Conservation (phyloP, 92 coral and sea anemone species). For the Epizoanthus stellaris region DNA sequence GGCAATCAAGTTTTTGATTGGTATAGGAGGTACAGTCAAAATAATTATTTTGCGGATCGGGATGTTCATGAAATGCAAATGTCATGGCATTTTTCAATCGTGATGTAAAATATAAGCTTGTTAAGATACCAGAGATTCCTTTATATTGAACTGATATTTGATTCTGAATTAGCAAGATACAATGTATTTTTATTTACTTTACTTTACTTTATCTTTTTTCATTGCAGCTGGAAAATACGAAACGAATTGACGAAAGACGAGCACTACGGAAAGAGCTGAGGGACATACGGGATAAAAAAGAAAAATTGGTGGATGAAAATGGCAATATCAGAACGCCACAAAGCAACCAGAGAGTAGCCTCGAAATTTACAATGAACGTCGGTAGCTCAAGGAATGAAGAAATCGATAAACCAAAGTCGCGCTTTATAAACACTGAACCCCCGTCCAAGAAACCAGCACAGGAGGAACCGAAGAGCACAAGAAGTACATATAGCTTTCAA, state of each 20-base stretch:
- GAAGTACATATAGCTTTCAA: constrained; percentile 80
- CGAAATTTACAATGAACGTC: constrained; percentile 62
- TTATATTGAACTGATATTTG: too few relatives aligned
- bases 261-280: constrained; percentile 88
- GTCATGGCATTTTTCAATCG: too few relatives aligned
- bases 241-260: constrained; percentile 89
- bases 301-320: constrained; percentile 77
- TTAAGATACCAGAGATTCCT: too few relatives aligned
- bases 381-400: constrained; percentile 46
- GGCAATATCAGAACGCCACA: constrained; percentile 60
- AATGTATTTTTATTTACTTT: background rate
- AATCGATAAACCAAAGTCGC: constrained; percentile 45
- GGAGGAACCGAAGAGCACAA: constrained; percentile 51
- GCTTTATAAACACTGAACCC: constrained; percentile 39
- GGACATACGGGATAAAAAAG: constrained; percentile 78
- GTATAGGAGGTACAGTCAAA: too few relatives aligned
- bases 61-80: too few relatives aligned
- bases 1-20: too few relatives aligned
- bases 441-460: constrained; percentile 54
- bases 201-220: background rate
- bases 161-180: too few relatives aligned
- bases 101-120: too few relatives aligned
- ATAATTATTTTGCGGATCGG: too few relatives aligned
- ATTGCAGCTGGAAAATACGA: constrained; percentile 88
- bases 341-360: constrained; percentile 32